Base-by-base conservation (phyloP, 2,888 invertebrate genomes). In the Biston stratarius region DNA sequence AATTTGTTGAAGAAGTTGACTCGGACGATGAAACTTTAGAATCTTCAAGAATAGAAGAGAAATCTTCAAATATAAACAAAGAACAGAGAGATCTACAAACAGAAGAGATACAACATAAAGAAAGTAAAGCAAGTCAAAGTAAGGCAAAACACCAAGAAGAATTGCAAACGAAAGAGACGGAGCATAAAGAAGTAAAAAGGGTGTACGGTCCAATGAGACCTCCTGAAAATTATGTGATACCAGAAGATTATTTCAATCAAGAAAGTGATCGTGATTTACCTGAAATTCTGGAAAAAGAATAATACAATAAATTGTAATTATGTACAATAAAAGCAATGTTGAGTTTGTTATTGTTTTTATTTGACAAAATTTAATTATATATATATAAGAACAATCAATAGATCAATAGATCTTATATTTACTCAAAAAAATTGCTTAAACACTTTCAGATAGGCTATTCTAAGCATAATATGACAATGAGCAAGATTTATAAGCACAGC, bases 1-100 rank as follows among this genome's bases (percentile, higher is more conserved):
- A 94, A 73, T 94, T 94, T 65, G 94, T 94, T 0, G 95, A 95
- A 83, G 95, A 95, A 80, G 83, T 94, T 61, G 94, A 94, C 64
- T 93, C 93, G 0, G 93, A 94, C 62, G 93, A 94, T 57, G 90
- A 90, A 71, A 67, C 61, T 33, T 34, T 40, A 51, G 44, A 75
- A 62, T 8, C 45, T 14, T 65, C 71, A n/a, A 64, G 49, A 64
- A 59, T 67, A 61, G 44, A 63, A 12, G 11, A 36, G 38, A 5
- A 42, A 45, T 0, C n/a, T 34, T 45, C 58, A 72, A 65, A 56
- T 57, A 70, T 14, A 64, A 51, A 55, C 58, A 56, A 33, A 60
- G 36, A 45, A 60, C 58, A 12, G 65, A 68, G 58, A 38, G 65
- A 67, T 58, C 48, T 47, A 42, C 33, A 57, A 10, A 33, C 61